These are phyloP conservation scores for Drosophila acutilabella DNA, from an alignment of 2,888 invertebrate genomes.

Conservation along the genomic window DNA sequence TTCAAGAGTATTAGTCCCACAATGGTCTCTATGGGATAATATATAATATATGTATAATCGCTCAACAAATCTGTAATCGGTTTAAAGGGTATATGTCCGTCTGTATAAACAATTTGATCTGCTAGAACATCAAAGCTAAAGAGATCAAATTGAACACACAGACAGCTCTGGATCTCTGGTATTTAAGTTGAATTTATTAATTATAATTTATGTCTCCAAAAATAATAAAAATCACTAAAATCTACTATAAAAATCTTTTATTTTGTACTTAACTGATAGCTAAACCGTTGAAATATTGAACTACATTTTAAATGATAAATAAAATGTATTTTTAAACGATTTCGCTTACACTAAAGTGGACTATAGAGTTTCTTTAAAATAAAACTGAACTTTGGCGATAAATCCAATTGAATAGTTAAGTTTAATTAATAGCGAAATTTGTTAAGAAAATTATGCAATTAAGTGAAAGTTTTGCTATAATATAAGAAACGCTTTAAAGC, in stretches of 20 bases:
- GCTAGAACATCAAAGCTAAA: too few species aligned
- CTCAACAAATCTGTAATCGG: background rate
- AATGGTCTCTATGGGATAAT: background rate
- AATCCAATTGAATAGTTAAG: background rate
- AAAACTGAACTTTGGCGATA: background rate
- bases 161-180: too few species aligned
- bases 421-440: background rate
- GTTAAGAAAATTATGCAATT: background rate
- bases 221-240: too few species aligned
- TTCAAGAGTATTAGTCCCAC: constrained; percentile 3
- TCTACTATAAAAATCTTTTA: too few species aligned
- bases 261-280: too few species aligned
- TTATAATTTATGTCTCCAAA: too few species aligned
- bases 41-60: background rate
- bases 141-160: background rate
- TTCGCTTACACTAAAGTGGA: background rate
- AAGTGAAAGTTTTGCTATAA: background rate
- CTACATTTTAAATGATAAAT: background rate
- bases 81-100: too few species aligned
- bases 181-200: too few species aligned
- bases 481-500: background rate
- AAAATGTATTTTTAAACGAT: background rate
- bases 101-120: too few species aligned
- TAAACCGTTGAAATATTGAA: too few species aligned
- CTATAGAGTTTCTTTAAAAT: background rate